Percentiles rank a stretch among this genome's conserved stretches.
phyloP scores from a whole-genome alignment of 2,888 invertebrate genomes.

The Perithous albicinctus region DNA sequence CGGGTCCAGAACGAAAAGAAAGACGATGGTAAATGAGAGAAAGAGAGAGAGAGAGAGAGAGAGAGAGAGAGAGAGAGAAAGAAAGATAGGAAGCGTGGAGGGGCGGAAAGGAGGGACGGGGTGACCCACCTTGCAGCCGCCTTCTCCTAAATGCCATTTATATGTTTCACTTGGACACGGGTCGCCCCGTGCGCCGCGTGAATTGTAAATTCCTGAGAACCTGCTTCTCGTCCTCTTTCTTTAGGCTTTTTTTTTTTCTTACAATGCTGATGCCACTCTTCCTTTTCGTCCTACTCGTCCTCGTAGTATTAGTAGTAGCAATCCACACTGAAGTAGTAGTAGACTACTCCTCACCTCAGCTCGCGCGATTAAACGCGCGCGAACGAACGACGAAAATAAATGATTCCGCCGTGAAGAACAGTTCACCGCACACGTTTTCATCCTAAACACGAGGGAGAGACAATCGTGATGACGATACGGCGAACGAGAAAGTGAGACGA shows the following conservation, averaged over 20 bases:
- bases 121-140: constrained; percentile 69
- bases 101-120: constrained; percentile 37
- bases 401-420: constrained; percentile 39
- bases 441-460: constrained; percentile 35
- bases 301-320: constrained; percentile 36
- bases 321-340: constrained; percentile 25
- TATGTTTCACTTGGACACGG: constrained; percentile 81
- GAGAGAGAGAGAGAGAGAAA: background rate
- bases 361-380: constrained; percentile 23
- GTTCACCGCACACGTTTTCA: constrained; percentile 28
- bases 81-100: constrained; percentile 3
- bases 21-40: background rate
- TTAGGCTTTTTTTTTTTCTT: constrained; percentile 56
- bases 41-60: background rate
- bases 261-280: constrained; percentile 40
- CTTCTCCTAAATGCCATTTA: constrained; percentile 82
- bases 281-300: constrained; percentile 31
- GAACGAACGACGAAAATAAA: constrained; percentile 68
- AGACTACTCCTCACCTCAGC: constrained; percentile 50
- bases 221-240: constrained; percentile 73
- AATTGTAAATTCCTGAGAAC: constrained; percentile 83
- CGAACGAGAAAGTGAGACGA: constrained; percentile 45
- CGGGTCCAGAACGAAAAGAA: background rate
- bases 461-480: constrained; percentile 33
- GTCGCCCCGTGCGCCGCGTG: constrained; percentile 78